phyloP scores from a whole-genome alignment of 2,888 invertebrate genomes.

The Candidula unifasciata region DNA sequence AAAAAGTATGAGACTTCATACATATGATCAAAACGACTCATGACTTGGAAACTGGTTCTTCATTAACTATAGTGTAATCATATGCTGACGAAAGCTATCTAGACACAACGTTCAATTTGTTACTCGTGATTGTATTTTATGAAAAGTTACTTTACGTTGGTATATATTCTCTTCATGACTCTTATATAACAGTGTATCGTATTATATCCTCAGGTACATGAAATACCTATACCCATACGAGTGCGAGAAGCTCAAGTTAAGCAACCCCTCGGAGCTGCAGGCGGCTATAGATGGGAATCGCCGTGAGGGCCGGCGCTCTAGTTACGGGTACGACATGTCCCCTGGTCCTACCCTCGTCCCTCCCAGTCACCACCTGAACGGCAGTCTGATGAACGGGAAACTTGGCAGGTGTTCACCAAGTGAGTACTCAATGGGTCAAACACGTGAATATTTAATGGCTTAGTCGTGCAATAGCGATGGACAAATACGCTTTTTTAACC shows the following conservation, averaged over 20 bases:
- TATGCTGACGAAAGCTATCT: too few relatives aligned
- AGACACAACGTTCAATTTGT: too few relatives aligned
- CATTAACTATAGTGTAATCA: too few relatives aligned
- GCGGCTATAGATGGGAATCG: constrained; percentile 99
- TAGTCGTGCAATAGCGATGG: too few relatives aligned
- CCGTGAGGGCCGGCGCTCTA: constrained; percentile 94
- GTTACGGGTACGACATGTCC: constrained; percentile 84
- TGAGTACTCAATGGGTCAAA: constrained; percentile 40
- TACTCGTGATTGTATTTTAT: too few relatives aligned
- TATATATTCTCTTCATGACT: too few relatives aligned
- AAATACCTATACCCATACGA: constrained; percentile 99
- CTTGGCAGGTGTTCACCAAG: constrained; percentile 58
- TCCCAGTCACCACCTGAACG: constrained; percentile 71
- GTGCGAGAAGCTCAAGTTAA: constrained; percentile 95
- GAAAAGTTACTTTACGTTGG: too few relatives aligned
- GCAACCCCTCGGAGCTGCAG: constrained; percentile 94
- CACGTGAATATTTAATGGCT: not conserved
- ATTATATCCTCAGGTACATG: constrained; percentile 97
- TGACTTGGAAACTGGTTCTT: too few relatives aligned
- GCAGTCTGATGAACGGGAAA: constrained; percentile 72
- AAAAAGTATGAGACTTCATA: too few relatives aligned
- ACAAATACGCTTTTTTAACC: not conserved
- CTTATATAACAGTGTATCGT: too few relatives aligned
- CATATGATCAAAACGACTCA: too few relatives aligned
- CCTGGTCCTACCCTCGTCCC: constrained; percentile 75